These are phyloP conservation scores for Labeo catla DNA, from an alignment of 2,113 vertebrate species.

Conservation along the genomic window DNA sequence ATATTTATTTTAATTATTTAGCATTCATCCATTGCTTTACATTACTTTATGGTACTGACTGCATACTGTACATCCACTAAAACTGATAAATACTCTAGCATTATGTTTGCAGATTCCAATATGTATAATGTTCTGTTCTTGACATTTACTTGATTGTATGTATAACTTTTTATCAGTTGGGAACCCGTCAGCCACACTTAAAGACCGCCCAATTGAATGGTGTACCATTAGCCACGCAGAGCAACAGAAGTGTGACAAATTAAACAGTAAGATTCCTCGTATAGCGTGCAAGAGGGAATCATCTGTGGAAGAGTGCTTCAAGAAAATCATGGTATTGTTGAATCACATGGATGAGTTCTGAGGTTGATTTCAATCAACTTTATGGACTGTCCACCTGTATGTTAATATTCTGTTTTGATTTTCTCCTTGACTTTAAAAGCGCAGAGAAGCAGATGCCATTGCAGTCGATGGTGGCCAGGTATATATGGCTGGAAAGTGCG, in stretches of 20 bases:
- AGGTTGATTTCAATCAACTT: too few relatives aligned
- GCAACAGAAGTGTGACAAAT: constrained; percentile 82
- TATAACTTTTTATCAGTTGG: not conserved
- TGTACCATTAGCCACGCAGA: constrained; percentile 81
- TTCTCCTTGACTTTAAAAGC: too few relatives aligned
- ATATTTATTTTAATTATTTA: too few relatives aligned
- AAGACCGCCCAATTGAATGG: constrained; percentile 71
- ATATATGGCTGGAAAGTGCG: constrained; percentile 84
- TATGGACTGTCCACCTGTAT: too few relatives aligned
- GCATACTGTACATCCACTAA: not conserved
- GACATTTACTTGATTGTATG: not conserved
- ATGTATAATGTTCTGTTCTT: not conserved
- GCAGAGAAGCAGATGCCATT: constrained; percentile 82
- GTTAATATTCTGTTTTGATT: too few relatives aligned
- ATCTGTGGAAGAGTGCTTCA: too few relatives aligned
- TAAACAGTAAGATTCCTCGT: constrained; percentile 55
- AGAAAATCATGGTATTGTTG: too few relatives aligned
- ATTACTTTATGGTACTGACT: not conserved
- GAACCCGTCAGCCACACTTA: accelerated
- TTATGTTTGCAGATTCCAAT: not conserved
- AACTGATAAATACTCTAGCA: too few relatives aligned
- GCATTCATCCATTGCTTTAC: too few relatives aligned
- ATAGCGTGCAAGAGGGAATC: too few relatives aligned
- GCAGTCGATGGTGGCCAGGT: constrained; percentile 85
- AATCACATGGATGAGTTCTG: too few relatives aligned